A percentile compares a stretch with the other conserved stretches of the same genome.
phyloP scores from a whole-genome alignment of 1,140 invertebrate species.

The Bombus balteatus region DNA sequence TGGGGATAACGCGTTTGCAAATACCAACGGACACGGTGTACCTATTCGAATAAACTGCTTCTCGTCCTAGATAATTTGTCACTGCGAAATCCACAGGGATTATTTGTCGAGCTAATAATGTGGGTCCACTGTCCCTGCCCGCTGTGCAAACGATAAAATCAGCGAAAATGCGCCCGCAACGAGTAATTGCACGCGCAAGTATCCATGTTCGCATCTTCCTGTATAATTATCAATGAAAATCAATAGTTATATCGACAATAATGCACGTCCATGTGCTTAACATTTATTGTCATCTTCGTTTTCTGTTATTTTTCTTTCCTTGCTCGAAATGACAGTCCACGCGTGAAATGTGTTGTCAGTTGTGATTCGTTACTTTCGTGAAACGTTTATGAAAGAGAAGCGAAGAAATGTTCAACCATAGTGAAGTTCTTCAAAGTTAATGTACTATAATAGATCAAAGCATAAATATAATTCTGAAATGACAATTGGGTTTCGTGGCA shows the following conservation, averaged over 20 bases:
- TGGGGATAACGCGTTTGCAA: slow-evolving; percentile 63
- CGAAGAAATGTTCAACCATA: too few species aligned
- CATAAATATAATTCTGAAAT: too few species aligned
- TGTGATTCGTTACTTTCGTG: too few species aligned
- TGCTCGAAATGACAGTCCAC: not conserved
- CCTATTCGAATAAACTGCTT: slow-evolving; percentile 76
- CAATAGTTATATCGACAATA: slow-evolving; percentile 26
- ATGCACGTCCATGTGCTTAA: not conserved
- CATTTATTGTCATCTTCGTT: not conserved
- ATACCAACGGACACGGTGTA: slow-evolving; percentile 64
- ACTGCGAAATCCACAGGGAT: slow-evolving; percentile 77
- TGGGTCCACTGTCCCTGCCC: slow-evolving; percentile 66
- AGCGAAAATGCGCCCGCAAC: slow-evolving; percentile 65
- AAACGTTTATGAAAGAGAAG: too few species aligned
- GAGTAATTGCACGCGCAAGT: slow-evolving; percentile 71
- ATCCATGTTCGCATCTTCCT: slow-evolving; percentile 47
- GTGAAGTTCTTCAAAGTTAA: too few species aligned
- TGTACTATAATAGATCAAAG: too few species aligned
- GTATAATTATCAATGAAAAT: slow-evolving; percentile 61
- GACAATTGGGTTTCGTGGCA: too few species aligned
- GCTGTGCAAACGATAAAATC: slow-evolving; percentile 70
- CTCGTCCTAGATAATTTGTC: slow-evolving; percentile 77
- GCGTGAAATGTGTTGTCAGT: too few species aligned
- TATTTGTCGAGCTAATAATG: slow-evolving; percentile 80
- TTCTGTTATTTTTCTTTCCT: not conserved